Base-by-base conservation (phyloP, 2,888 invertebrate species). In the Xylota segnis region DNA sequence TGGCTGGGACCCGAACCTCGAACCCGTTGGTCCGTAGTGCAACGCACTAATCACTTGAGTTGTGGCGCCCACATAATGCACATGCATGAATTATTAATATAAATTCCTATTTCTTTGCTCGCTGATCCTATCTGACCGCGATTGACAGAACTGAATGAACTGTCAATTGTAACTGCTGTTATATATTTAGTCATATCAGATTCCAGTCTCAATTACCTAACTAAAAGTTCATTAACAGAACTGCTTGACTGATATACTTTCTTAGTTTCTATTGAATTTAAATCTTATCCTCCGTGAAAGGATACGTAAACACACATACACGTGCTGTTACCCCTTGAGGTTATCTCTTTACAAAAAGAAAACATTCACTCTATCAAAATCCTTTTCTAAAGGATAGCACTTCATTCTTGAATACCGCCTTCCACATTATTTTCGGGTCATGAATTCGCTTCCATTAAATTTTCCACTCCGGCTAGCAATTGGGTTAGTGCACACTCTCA, bases 381-480 rank as follows among this genome's bases (percentile, higher is more conserved):
- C 77, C 59, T 66, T 56, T 76, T 66, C 63, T 72, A 65, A 72
- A 83, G 78, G 66, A 83, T 77, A 72, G 72, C 71, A 83, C 78
- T 78, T 83, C 72, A 83, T 83, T 78, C 71, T 71, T 78, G 83
- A 78, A 83, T 83, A 78, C 83, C 83, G 71, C 77, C 83, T 78
- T 78, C 70, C 79, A 68, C 66, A 75, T 79, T 84, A 84, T 79
- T 74, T 84, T 61, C 83, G 83, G 83, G 79, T 84, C 83, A 79
- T 79, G 83, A 79, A 79, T 84, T 79, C 68, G 79, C 61, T 74
- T 79, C 83, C 83, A 79, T 84, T 79, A 84, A 74, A 84, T 84
- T 84, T 84, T 84, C 83, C 83, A 70, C 79, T 79, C 63, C 70
- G 74, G 50, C 74, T 79, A 52, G 79, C 83, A 84, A 70, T 84